Evolutionary conservation across 2,113 vertebrate genomes (phyloP).

Genomic region (Myanophis thanlyinensis): DNA sequence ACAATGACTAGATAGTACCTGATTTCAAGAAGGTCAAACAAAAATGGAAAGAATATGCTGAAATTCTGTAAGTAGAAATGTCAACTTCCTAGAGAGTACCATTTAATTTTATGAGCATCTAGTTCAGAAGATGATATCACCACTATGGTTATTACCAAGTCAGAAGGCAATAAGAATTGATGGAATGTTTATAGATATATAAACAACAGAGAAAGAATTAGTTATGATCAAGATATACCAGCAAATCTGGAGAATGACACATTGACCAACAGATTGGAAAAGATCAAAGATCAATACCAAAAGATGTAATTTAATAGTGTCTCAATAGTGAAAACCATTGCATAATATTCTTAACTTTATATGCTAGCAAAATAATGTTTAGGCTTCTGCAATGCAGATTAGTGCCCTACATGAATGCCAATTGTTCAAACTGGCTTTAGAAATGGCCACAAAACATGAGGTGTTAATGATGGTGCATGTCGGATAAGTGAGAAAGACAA

Average conservation of each 20-base stretch:
- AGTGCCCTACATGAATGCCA: not conserved
- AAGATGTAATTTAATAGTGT: not conserved
- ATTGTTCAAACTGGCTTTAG: not conserved
- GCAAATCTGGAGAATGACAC: not conserved
- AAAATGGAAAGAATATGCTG: not conserved
- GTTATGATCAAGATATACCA: not conserved
- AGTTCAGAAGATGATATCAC: not conserved
- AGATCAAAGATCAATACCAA: not conserved
- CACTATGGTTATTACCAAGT: not conserved
- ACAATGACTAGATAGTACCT: not conserved
- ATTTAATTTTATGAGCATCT: not conserved
- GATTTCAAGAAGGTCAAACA: not conserved
- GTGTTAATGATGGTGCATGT: not conserved
- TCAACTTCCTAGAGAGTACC: not conserved
- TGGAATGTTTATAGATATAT: not conserved
- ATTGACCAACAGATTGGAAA: not conserved
- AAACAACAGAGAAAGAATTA: not conserved
- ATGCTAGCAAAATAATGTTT: not conserved
- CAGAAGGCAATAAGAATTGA: not conserved
- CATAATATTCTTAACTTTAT: not conserved
- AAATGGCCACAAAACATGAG: not conserved
- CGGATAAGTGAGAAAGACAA: not conserved
- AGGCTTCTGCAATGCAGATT: not conserved
- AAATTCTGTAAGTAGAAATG: not conserved
- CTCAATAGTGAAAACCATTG: not conserved